Evolutionary conservation across 1,140 invertebrate species (phyloP).

Genomic region (Patella vulgata): DNA sequence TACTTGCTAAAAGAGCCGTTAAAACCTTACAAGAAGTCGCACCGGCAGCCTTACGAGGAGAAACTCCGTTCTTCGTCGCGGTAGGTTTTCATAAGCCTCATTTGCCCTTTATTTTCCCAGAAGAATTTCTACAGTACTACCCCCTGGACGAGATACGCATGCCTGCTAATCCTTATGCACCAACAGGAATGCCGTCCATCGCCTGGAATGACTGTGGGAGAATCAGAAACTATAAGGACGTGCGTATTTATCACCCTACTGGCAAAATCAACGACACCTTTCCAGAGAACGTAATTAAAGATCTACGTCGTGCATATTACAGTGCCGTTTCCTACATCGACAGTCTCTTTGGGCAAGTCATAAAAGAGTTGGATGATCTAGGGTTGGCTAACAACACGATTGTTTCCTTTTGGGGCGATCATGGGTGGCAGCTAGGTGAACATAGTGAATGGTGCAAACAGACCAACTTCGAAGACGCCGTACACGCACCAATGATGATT

Average conservation of each 20-base stretch:
- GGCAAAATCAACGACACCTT: too few relatives aligned
- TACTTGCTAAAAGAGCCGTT: slow-evolving; percentile 72
- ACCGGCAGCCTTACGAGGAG: slow-evolving; percentile 12
- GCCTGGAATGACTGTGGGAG: not conserved
- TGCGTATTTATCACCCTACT: not conserved
- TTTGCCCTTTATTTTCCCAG: too few relatives aligned
- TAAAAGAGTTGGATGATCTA: slow-evolving; percentile 71
- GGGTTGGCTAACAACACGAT: too few relatives aligned
- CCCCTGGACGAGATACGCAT: not conserved
- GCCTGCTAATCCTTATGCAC: slow-evolving; percentile 2
- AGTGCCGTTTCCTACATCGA: slow-evolving; percentile 82
- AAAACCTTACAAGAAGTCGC: slow-evolving; percentile 25
- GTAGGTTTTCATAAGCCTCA: too few relatives aligned
- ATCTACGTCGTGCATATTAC: slow-evolving; percentile 71
- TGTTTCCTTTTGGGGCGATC: too few relatives aligned
- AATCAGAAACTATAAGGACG: not conserved
- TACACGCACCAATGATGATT: too few relatives aligned
- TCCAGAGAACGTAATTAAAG: too few relatives aligned
- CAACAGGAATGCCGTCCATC: not conserved
- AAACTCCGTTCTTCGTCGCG: too few relatives aligned
- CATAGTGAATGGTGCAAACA: too few relatives aligned
- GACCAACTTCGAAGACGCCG: too few relatives aligned
- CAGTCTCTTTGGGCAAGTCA: slow-evolving; percentile 77
- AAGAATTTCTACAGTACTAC: slow-evolving; percentile 1
- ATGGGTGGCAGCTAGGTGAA: too few relatives aligned